Base-by-base conservation (phyloP, 2,113 vertebrate genomes). In the Ctenomys sociabilis region DNA sequence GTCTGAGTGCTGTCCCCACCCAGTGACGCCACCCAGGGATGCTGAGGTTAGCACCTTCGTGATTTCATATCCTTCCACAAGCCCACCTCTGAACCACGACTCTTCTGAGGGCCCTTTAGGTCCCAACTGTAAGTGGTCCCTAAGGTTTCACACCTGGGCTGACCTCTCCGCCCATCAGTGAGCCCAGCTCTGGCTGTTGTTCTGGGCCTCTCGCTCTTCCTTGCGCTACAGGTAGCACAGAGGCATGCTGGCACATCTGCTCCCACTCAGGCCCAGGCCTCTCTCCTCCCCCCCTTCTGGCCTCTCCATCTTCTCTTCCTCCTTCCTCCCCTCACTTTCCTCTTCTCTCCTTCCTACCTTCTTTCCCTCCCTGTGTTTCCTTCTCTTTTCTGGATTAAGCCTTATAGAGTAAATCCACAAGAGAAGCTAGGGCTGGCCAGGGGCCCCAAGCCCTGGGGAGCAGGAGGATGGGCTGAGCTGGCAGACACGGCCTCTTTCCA, bases 401-500 rank as follows among this genome's bases (percentile, higher is more conserved):
- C 86, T 73, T 68, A 30, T 28, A 61, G 86, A 94, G 52, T 16
- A 81, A 37, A 17, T 21, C 8, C 16, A 13, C 57, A 52, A 87
- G 73, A 66, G 28, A 73, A 85, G 59, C 7, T 68, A 11, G 88
- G 2, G 57, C 32, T 37, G 5, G 54, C 49, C 68, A 28, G n/a
- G 43, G 6, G 17, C 32, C 17, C 24, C 10, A 35, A 2, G 70
- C 88, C 11, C 5, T 3, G 32, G 85, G 78, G 2, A 26, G 5
- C 61, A 66, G 17, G 7, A 10, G 0, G 0, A 64, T 63, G n/a
- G 68, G 40, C 52, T 28, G 16, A 63, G 32, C 7, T 77, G 4
- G 24, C 35, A 93, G 40, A 37, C 57, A 35, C 73, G 10, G 0
- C 2, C 26, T 73, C 26, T 78, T 89, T 54, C 43, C 32, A 78